Evolutionary conservation across 35 echinoderm and acorn worm genomes (phyloP).

Genomic region (Ptychodera flava): DNA sequence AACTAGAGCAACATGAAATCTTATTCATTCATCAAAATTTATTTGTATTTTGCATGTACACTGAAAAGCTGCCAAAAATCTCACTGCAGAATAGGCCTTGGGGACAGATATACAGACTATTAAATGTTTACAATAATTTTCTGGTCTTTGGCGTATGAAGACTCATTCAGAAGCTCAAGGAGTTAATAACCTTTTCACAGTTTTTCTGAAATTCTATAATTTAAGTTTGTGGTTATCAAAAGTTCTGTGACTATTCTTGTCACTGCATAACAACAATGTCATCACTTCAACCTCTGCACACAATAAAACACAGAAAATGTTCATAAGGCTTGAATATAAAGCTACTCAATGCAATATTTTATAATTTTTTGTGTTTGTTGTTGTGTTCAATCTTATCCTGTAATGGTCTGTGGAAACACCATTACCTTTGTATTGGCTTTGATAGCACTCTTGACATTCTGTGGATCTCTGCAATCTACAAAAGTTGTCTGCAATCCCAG

Average conservation of each 20-base stretch:
- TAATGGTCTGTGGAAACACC: too few species aligned
- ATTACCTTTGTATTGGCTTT: constrained; percentile 76
- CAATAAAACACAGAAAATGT: background rate
- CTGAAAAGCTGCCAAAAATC: background rate
- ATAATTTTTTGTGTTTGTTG: background rate
- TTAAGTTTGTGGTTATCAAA: too few species aligned
- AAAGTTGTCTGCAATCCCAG: constrained; percentile 50
- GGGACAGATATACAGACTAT: too few species aligned
- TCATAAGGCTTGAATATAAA: background rate
- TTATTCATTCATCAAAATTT: background rate
- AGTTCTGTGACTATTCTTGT: background rate
- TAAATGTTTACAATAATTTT: too few species aligned
- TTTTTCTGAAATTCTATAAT: too few species aligned
- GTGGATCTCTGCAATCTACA: constrained; percentile 45
- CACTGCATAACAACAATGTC: background rate
- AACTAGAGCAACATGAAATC: background rate
- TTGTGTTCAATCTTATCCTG: background rate
- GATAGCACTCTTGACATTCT: constrained; percentile 52
- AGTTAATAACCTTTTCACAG: too few species aligned
- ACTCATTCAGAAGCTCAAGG: too few species aligned
- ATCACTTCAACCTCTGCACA: background rate
- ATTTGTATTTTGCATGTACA: background rate
- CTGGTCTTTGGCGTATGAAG: too few species aligned
- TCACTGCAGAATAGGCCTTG: background rate
- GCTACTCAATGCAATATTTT: background rate